Evolutionary conservation across 2,888 invertebrate species (phyloP).

Genomic region (Allophyes oxyacanthae): DNA sequence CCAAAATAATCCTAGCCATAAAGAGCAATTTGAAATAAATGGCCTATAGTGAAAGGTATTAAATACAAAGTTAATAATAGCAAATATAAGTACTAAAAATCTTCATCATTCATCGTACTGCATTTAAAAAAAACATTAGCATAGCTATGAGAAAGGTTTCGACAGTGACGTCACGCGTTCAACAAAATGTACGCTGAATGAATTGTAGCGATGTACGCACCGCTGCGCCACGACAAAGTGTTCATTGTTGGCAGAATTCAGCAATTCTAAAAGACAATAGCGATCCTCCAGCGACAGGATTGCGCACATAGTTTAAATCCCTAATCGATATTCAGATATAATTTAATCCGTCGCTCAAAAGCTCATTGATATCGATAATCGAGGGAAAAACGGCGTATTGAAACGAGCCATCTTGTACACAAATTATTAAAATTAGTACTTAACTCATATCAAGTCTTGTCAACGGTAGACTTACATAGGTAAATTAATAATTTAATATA

Average conservation of each 20-base stretch:
- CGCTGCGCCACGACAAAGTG: conserved; percentile 69
- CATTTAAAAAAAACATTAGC: conserved; percentile 22
- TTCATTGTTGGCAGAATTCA: conserved; percentile 69
- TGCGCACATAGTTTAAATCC: conserved; percentile 64
- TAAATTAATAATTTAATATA: conserved; percentile 34
- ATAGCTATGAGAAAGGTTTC: conserved; percentile 23
- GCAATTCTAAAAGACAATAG: conserved; percentile 76
- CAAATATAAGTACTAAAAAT: too few species aligned
- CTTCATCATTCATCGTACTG: conserved; percentile 5
- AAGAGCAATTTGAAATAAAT: too few species aligned
- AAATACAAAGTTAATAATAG: too few species aligned
- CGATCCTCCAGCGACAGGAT: conserved; percentile 62
- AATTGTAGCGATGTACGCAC: conserved; percentile 59
- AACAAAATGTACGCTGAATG: conserved; percentile 51
- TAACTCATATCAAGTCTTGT: background rate
- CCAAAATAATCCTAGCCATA: too few species aligned
- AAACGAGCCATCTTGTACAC: conserved; percentile 15
- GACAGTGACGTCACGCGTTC: conserved; percentile 40
- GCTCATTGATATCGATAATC: conserved; percentile 50
- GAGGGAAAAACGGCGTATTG: conserved; percentile 32
- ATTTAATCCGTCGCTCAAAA: conserved; percentile 63
- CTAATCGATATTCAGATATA: conserved; percentile 69
- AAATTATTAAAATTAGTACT: conserved; percentile 13
- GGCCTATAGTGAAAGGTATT: too few species aligned
- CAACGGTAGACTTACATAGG: conserved; percentile 10